phyloP scores from a whole-genome alignment of 2,113 vertebrate genomes.

The Tichodroma muraria region DNA sequence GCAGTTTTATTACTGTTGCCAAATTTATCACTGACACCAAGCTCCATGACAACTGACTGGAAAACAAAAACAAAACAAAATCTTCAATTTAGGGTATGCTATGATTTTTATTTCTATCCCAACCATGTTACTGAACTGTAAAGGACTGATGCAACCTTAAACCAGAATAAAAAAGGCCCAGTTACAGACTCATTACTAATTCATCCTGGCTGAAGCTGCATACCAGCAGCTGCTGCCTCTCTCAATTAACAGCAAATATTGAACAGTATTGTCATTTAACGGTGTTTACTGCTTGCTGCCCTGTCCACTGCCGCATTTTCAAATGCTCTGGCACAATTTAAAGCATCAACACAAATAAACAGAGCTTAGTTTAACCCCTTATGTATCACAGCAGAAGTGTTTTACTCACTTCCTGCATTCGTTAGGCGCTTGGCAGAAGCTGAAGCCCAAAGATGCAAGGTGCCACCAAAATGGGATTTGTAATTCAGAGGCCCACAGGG shows the following conservation, averaged over 20 bases:
- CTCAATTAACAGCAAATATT: constrained; percentile 47
- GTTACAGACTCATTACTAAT: constrained; percentile 43
- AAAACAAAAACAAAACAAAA: neutral
- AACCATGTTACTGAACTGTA: neutral
- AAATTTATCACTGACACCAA: neutral
- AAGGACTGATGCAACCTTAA: constrained; percentile 36
- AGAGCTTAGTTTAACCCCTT: neutral
- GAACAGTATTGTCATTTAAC: constrained; percentile 20
- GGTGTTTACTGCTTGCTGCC: constrained; percentile 20
- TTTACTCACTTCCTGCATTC: neutral
- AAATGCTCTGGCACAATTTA: neutral
- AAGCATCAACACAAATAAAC: neutral
- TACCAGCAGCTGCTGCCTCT: constrained; percentile 48
- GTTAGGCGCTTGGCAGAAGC: neutral
- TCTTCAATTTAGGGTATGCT: neutral
- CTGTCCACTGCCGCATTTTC: neutral
- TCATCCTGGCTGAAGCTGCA: constrained; percentile 40
- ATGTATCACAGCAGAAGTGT: neutral
- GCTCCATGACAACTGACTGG: neutral
- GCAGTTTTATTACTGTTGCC: neutral
- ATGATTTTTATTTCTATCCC: neutral
- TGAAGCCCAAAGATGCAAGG: neutral
- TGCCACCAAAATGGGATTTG: neutral
- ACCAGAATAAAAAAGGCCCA: neutral
- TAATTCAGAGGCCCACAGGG: neutral